Conservation (phyloP, 2,888 invertebrate species). For the Drosophila meridiana region DNA sequence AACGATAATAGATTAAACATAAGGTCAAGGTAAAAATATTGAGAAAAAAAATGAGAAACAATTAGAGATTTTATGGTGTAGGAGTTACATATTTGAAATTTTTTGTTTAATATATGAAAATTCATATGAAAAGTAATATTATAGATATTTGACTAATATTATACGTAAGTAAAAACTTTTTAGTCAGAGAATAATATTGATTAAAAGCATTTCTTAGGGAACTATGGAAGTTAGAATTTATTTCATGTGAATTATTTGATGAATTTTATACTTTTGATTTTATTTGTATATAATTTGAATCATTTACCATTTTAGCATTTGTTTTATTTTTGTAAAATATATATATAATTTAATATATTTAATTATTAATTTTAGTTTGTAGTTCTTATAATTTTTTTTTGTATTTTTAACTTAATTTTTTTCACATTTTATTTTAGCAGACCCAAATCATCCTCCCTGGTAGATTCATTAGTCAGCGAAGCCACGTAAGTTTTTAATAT, state of each 20-base stretch:
- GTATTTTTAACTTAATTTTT: constrained; percentile 13
- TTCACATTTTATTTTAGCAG: constrained; percentile 62
- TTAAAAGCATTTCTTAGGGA: neutral
- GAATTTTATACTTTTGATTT: neutral
- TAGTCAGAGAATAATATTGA: neutral
- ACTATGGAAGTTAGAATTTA: neutral
- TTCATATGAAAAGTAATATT: neutral
- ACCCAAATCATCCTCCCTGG: constrained; percentile 70
- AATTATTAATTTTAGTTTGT: constrained; percentile 18
- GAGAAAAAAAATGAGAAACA: neutral
- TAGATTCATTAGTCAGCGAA: constrained; percentile 80
- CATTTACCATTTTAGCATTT: neutral
- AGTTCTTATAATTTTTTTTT: constrained; percentile 11
- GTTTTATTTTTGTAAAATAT: neutral
- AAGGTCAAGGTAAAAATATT: constrained; percentile 31
- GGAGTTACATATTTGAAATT: neutral
- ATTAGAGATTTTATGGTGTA: neutral
- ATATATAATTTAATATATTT: constrained; percentile 9
- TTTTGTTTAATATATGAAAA: neutral
- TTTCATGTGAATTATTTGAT: neutral
- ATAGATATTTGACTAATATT: neutral
- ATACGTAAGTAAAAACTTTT: neutral
- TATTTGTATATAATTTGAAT: neutral
- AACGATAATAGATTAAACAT: constrained; percentile 10
- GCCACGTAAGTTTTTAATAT: constrained; percentile 77